Conservation (phyloP, 2,113 vertebrate genomes). For the Triplophysa dalaica region DNA sequence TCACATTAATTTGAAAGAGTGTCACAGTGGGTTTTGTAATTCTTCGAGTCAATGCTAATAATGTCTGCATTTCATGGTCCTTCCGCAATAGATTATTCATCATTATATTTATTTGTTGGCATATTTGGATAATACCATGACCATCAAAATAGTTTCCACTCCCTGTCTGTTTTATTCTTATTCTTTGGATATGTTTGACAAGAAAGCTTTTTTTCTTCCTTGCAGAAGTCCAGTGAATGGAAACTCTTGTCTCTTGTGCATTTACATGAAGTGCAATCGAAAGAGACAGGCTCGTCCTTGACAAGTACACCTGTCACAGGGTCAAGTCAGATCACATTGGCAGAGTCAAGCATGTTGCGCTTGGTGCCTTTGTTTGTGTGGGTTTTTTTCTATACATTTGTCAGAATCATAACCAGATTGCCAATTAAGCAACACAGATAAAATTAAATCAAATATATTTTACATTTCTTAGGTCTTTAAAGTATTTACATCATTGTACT, state of each 20-base stretch:
- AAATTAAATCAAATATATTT: neutral
- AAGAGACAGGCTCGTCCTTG: conserved; percentile 41
- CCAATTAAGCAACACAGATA: neutral
- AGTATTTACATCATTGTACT: neutral
- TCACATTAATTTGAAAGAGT: conserved; percentile 26
- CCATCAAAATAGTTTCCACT: neutral
- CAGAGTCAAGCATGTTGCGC: conserved; percentile 26
- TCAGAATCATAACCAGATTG: neutral
- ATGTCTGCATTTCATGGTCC: conserved; percentile 26
- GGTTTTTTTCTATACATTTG: conserved; percentile 13
- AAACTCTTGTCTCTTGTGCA: conserved; percentile 5
- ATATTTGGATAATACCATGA: neutral
- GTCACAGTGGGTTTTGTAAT: conserved; percentile 21
- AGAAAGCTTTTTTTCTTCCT: neutral
- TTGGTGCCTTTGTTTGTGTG: neutral
- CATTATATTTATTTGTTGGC: conserved; percentile 26
- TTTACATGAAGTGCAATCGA: conserved; percentile 16
- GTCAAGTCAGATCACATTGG: conserved; percentile 32
- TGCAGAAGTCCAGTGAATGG: neutral
- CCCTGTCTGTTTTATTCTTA: neutral
- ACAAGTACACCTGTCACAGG: conserved; percentile 48
- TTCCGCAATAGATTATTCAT: conserved; percentile 28
- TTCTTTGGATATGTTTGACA: neutral
- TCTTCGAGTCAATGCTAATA: conserved; percentile 30
- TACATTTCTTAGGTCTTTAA: no score